Conservation (phyloP, 53 echinoderm and acorn worm species). For the Crossaster papposus region DNA sequence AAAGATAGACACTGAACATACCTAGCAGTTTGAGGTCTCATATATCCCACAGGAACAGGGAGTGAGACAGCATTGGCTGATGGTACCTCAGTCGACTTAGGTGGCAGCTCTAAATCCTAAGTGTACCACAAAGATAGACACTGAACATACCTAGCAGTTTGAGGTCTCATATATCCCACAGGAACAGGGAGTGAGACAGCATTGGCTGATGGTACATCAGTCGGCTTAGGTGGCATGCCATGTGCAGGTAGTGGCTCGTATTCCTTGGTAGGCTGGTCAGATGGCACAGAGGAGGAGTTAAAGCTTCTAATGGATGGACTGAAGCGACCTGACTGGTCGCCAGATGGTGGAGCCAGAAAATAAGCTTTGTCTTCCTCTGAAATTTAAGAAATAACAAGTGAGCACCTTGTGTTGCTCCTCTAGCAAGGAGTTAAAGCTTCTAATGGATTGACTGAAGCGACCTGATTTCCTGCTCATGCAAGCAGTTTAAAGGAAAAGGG, state of each 20-base stretch:
- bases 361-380: background rate
- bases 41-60: too few relatives aligned
- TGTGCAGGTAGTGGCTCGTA: background rate
- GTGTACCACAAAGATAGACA: too few relatives aligned
- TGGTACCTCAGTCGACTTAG: too few relatives aligned
- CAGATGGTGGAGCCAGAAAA: background rate
- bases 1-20: too few relatives aligned
- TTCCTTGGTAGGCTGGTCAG: slow-evolving; percentile 1
- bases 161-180: slow-evolving; percentile 41
- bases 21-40: too few relatives aligned
- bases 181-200: slow-evolving; percentile 38
- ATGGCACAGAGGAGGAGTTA: background rate
- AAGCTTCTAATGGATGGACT: slow-evolving; percentile 40
- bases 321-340: slow-evolving; percentile 35
- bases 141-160: slow-evolving; percentile 8
- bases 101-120: too few relatives aligned
- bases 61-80: too few relatives aligned
- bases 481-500: too few relatives aligned
- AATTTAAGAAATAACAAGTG: background rate
- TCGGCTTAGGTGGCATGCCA: background rate
- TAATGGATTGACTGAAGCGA: too few relatives aligned
- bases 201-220: background rate
- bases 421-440: too few relatives aligned
- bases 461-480: too few relatives aligned
- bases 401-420: background rate